Base-by-base conservation (phyloP, 2,797 vertebrate genomes). In the Argentina silus region DNA sequence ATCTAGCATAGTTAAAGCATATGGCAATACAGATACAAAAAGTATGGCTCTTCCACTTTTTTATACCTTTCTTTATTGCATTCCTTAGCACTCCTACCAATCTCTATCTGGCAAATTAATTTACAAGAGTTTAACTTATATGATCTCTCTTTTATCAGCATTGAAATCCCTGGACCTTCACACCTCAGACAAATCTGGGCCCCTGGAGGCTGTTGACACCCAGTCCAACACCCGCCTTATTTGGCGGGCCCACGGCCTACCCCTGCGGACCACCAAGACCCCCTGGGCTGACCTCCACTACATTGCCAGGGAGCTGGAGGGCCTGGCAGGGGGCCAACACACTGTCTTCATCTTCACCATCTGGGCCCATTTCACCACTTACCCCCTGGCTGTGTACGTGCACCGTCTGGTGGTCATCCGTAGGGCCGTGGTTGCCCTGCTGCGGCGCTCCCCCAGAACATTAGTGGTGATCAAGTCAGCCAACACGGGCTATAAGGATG, bases 401-500 rank as follows among this genome's bases (percentile, higher is more conserved):
- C 53, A 56, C 6, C 76, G 87, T 53, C 55, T 89, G 14, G 17
- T 61, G 4, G 73, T 17, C 27, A 73, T 89, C 48, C 86, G 77
- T 5, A 45, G 53, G 9, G 72, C 84, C 2, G 60, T 87, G n/a
- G n/a, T 48, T 7, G 69, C 73, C 42, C 62, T 87, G 4, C 81
- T 87, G 23, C 70, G 17, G 1, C 72, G 84, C 2, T 78, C 79
- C 0, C 82, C 84, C 2, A n/a, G 47, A 7, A 87, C 81, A 1
- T 67, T 53, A 0, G 57, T 76, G 44, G 69, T 81, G 63, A 84
- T 89, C 72, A 91, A 91, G 72, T 79, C 89, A 3, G 87, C 87
- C 79, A 92, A 89, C 66, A 90, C 89, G 0, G 83, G 88, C 56
- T 90, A 85, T 73, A 90, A 90, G 63, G 87, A 88, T 0, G 65